These are phyloP conservation scores for Hypercompe scribonia DNA, from an alignment of 2,888 invertebrate genomes.

Conservation along the genomic window DNA sequence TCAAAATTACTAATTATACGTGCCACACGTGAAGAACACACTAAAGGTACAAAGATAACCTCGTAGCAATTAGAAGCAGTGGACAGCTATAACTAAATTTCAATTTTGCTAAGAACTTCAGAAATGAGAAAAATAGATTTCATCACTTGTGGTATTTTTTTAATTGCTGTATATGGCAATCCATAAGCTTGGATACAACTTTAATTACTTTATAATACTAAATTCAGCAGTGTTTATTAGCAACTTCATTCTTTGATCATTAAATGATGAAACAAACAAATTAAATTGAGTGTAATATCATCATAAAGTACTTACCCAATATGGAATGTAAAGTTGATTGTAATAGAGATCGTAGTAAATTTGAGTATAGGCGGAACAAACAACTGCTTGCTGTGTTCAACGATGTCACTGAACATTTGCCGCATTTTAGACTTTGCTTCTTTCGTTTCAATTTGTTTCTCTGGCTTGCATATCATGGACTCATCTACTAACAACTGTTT, in stretches of 20 bases:
- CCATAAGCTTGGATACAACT: no score
- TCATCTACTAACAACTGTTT: slow-evolving; percentile 89
- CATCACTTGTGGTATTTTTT: no score
- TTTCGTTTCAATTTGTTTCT: slow-evolving; percentile 88
- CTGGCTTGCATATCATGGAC: slow-evolving; percentile 76
- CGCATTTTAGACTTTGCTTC: slow-evolving; percentile 89
- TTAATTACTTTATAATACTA: no score
- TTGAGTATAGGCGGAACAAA: slow-evolving; percentile 93
- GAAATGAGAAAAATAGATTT: no score
- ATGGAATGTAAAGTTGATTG: slow-evolving; percentile 97
- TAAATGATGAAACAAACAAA: neutral
- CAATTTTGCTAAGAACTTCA: no score
- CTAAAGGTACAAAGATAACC: neutral
- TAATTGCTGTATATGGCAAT: no score
- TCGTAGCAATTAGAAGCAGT: neutral
- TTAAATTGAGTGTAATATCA: neutral
- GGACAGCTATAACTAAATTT: neutral
- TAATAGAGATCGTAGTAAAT: slow-evolving; percentile 93
- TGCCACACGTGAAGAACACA: neutral
- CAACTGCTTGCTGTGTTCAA: slow-evolving; percentile 93
- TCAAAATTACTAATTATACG: neutral
- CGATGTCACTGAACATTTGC: slow-evolving; percentile 91
- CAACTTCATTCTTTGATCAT: no score
- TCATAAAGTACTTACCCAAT: slow-evolving; percentile 89
- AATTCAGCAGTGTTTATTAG: no score